Conservation (phyloP, 2,888 invertebrate genomes). For the Drosophila quinaria region DNA sequence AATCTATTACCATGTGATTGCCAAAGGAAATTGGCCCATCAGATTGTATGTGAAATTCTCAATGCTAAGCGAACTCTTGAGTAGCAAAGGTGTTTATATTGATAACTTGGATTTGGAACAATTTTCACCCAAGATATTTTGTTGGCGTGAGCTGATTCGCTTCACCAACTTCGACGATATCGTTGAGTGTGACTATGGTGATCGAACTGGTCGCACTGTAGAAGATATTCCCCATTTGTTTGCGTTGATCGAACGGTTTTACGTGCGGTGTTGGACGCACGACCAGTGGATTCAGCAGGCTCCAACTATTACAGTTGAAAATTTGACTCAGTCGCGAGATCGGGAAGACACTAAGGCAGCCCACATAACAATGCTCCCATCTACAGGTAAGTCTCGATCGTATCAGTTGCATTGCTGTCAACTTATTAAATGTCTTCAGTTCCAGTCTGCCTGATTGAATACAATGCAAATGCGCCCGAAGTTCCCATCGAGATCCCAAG, state of each 20-base stretch:
- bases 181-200: constrained; percentile 22
- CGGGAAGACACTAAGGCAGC: background rate
- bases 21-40: constrained; percentile 58
- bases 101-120: constrained; percentile 28
- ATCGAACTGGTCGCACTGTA: constrained; percentile 22
- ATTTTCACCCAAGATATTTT: constrained; percentile 64
- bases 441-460: constrained; percentile 24
- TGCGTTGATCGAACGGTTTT: constrained; percentile 31
- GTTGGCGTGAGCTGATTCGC: constrained; percentile 47
- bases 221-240: constrained; percentile 12
- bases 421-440: background rate
- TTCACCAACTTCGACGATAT: constrained; percentile 54
- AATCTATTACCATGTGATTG: constrained; percentile 44
- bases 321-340: background rate
- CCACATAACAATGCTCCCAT: background rate
- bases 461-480: no score
- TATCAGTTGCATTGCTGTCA: fast-evolving
- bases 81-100: constrained; percentile 50
- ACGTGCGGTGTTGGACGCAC: constrained; percentile 57
- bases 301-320: constrained; percentile 37
- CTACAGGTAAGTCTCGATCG: constrained; percentile 2
- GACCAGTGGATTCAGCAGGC: constrained; percentile 53
- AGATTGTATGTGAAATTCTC: constrained; percentile 48
- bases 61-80: constrained; percentile 39
- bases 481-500: background rate